These are phyloP conservation scores for Lycocorax pyrrhopterus DNA, from an alignment of 2,113 vertebrate species.

Conservation along the genomic window DNA sequence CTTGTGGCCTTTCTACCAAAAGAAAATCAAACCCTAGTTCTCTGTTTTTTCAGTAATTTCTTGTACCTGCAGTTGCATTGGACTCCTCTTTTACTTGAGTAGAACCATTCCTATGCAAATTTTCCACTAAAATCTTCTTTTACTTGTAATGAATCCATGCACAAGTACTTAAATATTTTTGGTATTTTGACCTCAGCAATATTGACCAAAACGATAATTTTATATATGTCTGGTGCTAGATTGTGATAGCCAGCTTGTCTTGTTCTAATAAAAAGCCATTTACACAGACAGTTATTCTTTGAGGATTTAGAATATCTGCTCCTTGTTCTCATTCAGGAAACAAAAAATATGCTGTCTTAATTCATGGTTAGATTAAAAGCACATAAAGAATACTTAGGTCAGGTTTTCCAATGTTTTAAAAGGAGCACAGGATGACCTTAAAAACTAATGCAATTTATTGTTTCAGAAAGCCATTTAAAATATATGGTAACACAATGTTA, in stretches of 20 bases:
- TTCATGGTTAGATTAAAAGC: constrained; percentile 13
- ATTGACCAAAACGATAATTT: neutral
- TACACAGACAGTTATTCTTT: neutral
- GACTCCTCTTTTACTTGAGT: neutral
- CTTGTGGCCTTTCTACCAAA: neutral
- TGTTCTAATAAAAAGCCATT: constrained; percentile 7
- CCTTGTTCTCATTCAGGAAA: constrained; percentile 5
- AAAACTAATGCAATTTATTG: neutral
- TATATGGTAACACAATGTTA: neutral
- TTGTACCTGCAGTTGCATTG: neutral
- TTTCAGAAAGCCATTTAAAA: neutral
- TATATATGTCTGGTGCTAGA: neutral
- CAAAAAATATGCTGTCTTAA: neutral
- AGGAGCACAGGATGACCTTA: neutral
- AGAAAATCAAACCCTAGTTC: neutral
- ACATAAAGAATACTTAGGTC: neutral
- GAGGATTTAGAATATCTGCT: neutral
- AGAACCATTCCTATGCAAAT: neutral
- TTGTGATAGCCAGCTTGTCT: neutral
- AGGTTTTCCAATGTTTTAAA: neutral
- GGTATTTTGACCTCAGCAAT: neutral
- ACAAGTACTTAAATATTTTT: neutral
- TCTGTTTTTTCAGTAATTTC: neutral
- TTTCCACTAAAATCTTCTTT: neutral
- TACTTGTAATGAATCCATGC: neutral